These are phyloP conservation scores for Sturnus vulgaris DNA, from an alignment of 2,113 vertebrate species.

Conservation along the genomic window DNA sequence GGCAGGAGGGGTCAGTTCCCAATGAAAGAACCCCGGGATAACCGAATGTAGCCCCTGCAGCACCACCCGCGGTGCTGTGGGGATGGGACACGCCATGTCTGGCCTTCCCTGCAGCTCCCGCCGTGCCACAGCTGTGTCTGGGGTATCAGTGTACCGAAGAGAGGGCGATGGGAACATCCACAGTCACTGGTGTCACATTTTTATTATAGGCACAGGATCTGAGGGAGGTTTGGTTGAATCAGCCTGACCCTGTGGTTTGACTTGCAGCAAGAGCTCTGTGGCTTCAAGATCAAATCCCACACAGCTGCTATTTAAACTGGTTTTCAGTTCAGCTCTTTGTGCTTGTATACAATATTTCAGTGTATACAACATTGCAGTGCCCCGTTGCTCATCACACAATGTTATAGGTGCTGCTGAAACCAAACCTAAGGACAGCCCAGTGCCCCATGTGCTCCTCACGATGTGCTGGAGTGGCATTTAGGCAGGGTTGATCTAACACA, in stretches of 20 bases:
- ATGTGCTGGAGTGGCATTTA: background rate
- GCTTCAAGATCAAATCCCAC: background rate
- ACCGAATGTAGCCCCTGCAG: fast-evolving
- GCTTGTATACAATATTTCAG: background rate
- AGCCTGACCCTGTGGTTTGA: background rate
- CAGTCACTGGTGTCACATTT: fast-evolving
- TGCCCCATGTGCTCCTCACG: fast-evolving
- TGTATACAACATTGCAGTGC: fast-evolving
- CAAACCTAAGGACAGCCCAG: background rate
- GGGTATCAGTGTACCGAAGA: background rate
- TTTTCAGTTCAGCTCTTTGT: background rate
- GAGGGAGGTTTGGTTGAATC: background rate
- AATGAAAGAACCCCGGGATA: fast-evolving
- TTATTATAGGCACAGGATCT: fast-evolving
- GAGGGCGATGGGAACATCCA: background rate
- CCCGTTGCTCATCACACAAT: fast-evolving
- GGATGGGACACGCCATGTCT: fast-evolving
- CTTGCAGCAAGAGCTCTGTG: background rate
- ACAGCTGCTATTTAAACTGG: background rate
- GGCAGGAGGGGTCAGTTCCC: background rate
- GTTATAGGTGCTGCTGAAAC: background rate
- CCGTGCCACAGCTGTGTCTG: background rate
- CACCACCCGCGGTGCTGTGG: fast-evolving
- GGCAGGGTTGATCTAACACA: background rate
- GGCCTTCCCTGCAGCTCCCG: background rate